Evolutionary conservation across 2,113 vertebrate species (phyloP), one percentile per base, ranked within the genome.

Genomic region (Hippolais icterina): DNA sequence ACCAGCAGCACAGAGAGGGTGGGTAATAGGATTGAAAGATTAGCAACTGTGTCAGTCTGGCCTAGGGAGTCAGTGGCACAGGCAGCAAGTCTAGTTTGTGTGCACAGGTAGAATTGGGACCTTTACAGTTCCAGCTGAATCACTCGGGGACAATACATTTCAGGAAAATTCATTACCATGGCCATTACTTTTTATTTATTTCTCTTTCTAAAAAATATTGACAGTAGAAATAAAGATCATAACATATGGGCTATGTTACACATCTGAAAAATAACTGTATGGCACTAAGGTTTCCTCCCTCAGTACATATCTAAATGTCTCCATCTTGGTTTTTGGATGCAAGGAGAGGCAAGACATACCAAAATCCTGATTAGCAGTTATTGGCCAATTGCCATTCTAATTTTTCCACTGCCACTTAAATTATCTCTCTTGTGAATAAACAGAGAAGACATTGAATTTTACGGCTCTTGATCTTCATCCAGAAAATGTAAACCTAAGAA

Each of bases 111-210:
- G 60, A 64, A 71, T 7, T 33, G 27, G 54, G 14, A 37, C 53
- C 28, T 87, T 33, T 15, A 39, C 50, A 52, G 27, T 12, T 80
- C 29, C 35, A 60, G 60, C 25, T 53, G 29, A 75, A 83, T 29
- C 5, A 2, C 23, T 76, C 5, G 1, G 41, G 28, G 28, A 47
- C 0, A 1, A 29, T 25, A 46, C 9, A 25, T 72, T 60, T 52
- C 1, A 1, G 61, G 47, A 66, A 59, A 78, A 63, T 54, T 29
- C 29, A 68, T 52, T 66, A n/a, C n/a, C 18, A 11, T 33, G 29
- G 41, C 3, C 28, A 74, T 37, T 64, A 59, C 25, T 77, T 29
- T 21, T n/a, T 60, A 19, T 20, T 68, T 15, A n/a, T 63, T 82
- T 64, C 24, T 78, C 31, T 50, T 75, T 47, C 63, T 64, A 53